These are phyloP conservation scores for Dicrurus megarhynchus DNA, from an alignment of 2,113 vertebrate species.

Conservation along the genomic window DNA sequence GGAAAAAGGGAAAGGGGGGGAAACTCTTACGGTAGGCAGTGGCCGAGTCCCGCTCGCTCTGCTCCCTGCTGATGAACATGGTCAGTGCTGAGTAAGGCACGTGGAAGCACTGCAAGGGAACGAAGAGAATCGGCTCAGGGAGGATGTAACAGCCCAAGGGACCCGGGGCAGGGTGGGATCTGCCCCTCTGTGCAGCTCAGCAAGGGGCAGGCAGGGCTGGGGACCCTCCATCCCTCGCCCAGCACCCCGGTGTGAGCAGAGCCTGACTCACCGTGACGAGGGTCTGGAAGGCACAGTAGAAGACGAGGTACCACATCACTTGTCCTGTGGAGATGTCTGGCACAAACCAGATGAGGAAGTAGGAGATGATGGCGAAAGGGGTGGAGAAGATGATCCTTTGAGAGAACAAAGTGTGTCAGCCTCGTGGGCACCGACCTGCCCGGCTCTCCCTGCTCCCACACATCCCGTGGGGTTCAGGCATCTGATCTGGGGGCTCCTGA, in stretches of 20 bases:
- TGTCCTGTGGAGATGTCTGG: constrained; percentile 82
- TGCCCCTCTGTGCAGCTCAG: neutral
- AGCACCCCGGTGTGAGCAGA: neutral
- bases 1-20: neutral
- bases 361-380: constrained; percentile 85
- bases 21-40: constrained; percentile 90
- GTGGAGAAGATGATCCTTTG: constrained; percentile 90
- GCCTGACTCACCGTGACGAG: constrained; percentile 87
- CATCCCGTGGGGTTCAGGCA: neutral
- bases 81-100: constrained; percentile 96
- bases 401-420: neutral
- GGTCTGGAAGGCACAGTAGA: constrained; percentile 95
- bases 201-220: neutral
- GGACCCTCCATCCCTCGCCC: neutral
- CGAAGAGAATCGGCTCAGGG: neutral
- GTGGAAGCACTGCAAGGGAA: constrained; percentile 87
- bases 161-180: neutral
- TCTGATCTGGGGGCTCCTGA: neutral
- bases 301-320: constrained; percentile 88
- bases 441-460: neutral
- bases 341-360: constrained; percentile 93
- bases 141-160: neutral
- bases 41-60: constrained; percentile 92
- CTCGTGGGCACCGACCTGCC: accelerated
- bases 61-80: constrained; percentile 95